Evolutionary conservation across 92 coral and sea anemone species (phyloP).

Genomic region (Umimayanthus kanabou): DNA sequence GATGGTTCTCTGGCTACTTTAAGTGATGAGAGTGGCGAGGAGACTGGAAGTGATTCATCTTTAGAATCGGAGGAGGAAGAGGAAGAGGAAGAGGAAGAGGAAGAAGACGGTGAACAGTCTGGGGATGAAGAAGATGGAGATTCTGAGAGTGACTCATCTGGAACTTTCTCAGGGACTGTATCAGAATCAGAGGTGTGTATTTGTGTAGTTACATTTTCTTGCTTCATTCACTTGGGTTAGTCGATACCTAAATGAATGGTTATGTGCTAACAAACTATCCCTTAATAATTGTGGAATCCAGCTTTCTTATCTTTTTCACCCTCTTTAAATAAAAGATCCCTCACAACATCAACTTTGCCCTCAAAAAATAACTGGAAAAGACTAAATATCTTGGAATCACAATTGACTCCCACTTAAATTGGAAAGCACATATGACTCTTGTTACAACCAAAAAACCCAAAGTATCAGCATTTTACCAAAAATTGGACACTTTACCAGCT

Average conservation of each 20-base stretch:
- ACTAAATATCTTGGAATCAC: not conserved
- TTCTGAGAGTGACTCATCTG: slow-evolving; percentile 7
- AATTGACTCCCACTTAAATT: too few species aligned
- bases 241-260: not conserved
- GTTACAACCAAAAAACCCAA: too few species aligned
- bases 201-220: not conserved
- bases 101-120: not conserved
- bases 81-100: slow-evolving; percentile 10
- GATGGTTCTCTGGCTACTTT: slow-evolving; percentile 1
- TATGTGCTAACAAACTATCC: not conserved
- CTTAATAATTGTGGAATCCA: too few species aligned
- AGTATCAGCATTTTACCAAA: too few species aligned
- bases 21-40: slow-evolving; percentile 26
- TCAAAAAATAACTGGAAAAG: too few species aligned
- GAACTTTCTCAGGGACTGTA: not conserved
- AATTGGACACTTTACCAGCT: too few species aligned
- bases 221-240: too few species aligned
- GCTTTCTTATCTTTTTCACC: too few species aligned
- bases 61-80: slow-evolving; percentile 13
- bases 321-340: too few species aligned
- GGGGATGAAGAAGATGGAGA: not conserved
- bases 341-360: too few species aligned
- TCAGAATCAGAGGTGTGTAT: slow-evolving; percentile 11
- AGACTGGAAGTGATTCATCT: slow-evolving; percentile 18
- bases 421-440: too few species aligned